Conservation (phyloP, 2,797 vertebrate species). For the Enteromius trimaculatus region DNA sequence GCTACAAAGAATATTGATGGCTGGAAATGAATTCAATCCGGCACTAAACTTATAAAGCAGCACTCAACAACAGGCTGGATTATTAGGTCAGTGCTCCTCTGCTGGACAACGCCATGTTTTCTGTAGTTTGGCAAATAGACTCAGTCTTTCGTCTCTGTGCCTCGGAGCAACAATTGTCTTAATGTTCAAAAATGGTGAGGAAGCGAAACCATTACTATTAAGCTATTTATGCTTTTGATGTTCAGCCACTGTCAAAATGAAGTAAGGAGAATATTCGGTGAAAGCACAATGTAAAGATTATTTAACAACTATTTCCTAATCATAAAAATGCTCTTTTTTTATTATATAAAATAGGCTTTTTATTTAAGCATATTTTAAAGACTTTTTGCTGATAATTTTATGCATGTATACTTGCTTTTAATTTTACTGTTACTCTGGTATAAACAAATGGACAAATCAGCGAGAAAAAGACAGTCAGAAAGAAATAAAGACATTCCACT, state of each 20-base stretch:
- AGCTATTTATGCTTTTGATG: constrained; percentile 26
- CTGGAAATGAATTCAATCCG: background rate
- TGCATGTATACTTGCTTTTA: background rate
- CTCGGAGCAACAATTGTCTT: constrained; percentile 47
- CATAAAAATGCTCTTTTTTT: background rate
- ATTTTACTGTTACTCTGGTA: background rate
- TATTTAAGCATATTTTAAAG: background rate
- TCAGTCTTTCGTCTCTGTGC: constrained; percentile 19
- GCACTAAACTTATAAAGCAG: background rate
- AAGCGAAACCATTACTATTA: constrained; percentile 23
- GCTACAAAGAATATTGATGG: background rate
- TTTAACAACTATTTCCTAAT: background rate
- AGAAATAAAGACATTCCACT: constrained; percentile 21
- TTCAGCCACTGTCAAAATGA: constrained; percentile 27
- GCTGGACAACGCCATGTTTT: constrained; percentile 27
- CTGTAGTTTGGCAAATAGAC: constrained; percentile 30
- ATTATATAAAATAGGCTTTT: background rate
- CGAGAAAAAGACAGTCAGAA: background rate
- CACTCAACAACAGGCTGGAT: background rate
- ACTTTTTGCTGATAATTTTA: background rate
- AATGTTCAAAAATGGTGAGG: constrained; percentile 22
- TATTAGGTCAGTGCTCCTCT: constrained; percentile 13
- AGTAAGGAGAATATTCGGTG: background rate
- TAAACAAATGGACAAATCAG: background rate
- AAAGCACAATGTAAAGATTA: background rate